Conservation (phyloP, 2,888 invertebrate species). For the Luperina testacea region DNA sequence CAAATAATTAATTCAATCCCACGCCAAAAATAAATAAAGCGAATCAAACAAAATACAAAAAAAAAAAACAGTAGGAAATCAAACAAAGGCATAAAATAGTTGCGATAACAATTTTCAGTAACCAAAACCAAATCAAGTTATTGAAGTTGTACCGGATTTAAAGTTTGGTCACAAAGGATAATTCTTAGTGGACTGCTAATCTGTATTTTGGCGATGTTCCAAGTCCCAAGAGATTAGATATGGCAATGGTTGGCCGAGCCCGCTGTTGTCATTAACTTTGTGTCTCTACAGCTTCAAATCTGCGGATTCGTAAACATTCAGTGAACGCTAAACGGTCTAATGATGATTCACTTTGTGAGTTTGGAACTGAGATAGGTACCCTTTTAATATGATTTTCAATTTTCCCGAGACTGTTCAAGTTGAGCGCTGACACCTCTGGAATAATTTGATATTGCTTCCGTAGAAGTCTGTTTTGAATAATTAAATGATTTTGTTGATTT, state of each 20-base stretch:
- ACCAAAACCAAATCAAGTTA: slow-evolving; percentile 65
- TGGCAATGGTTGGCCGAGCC: slow-evolving; percentile 67
- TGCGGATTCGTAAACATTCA: slow-evolving; percentile 56
- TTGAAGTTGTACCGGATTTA: slow-evolving; percentile 64
- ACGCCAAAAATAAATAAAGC: too few species aligned
- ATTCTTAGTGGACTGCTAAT: slow-evolving; percentile 80
- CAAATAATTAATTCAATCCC: too few species aligned
- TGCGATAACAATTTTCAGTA: slow-evolving; percentile 62
- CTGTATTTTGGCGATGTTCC: slow-evolving; percentile 82
- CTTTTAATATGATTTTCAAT: slow-evolving; percentile 50
- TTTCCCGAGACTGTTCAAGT: slow-evolving; percentile 35
- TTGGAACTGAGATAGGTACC: slow-evolving; percentile 37
- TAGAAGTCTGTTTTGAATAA: slow-evolving; percentile 11
- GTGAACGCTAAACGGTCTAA: slow-evolving; percentile 44
- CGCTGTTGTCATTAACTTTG: slow-evolving; percentile 70
- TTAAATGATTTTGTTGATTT: slow-evolving; percentile 6
- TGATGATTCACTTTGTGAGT: slow-evolving; percentile 48
- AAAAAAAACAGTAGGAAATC: slow-evolving; percentile 16
- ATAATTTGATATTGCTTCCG: slow-evolving; percentile 31
- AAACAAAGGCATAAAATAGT: slow-evolving; percentile 60
- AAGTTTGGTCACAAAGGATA: slow-evolving; percentile 75
- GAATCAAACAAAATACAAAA: too few species aligned
- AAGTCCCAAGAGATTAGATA: slow-evolving; percentile 79
- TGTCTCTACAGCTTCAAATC: slow-evolving; percentile 56
- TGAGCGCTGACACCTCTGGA: slow-evolving; percentile 8